Percentiles rank a stretch among this genome's conserved stretches.
phyloP scores from a whole-genome alignment of 2,797 vertebrate genomes.

The Gallinago stenura region DNA sequence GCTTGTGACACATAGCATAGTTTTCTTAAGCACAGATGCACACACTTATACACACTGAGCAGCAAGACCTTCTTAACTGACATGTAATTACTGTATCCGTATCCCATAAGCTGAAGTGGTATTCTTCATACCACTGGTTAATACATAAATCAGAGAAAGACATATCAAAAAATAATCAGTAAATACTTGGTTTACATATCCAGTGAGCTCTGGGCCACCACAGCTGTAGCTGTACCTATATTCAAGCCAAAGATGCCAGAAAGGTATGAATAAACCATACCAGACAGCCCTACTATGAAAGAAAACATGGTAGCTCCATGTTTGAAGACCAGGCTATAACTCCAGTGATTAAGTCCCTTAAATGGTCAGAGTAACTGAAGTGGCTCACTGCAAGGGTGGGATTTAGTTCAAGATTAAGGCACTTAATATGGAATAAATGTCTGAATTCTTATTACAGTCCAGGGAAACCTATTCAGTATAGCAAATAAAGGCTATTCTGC shows the following conservation, averaged over 20 bases:
- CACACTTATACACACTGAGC: background rate
- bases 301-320: background rate
- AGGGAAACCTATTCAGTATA: background rate
- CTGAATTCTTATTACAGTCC: background rate
- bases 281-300: background rate
- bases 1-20: background rate
- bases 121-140: background rate
- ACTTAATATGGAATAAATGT: background rate
- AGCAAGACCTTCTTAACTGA: background rate
- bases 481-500: background rate
- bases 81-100: background rate
- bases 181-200: background rate
- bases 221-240: background rate
- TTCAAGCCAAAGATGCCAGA: background rate
- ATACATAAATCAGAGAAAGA: background rate
- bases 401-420: background rate
- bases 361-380: background rate
- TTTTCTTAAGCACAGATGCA: background rate
- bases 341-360: background rate
- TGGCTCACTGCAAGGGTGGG: background rate
- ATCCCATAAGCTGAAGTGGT: background rate
- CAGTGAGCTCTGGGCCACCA: background rate
- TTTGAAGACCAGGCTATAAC: background rate
- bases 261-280: background rate
- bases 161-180: background rate